Evolutionary conservation across 1,140 invertebrate species (phyloP).

Genomic region (Bicyclus anynana): DNA sequence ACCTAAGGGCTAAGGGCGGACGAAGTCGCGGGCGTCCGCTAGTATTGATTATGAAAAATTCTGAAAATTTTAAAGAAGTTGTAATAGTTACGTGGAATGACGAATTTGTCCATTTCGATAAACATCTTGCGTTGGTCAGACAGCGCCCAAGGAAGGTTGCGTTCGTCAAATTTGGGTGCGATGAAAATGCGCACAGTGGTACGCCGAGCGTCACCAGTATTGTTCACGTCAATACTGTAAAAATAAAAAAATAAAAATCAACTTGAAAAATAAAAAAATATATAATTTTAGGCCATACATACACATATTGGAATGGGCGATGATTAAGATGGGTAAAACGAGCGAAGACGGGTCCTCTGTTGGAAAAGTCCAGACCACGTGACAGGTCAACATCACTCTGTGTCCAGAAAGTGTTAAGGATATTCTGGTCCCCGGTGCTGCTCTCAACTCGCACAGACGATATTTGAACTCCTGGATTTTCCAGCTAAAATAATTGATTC

Average conservation of each 20-base stretch:
- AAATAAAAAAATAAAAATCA: not conserved
- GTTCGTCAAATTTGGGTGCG: slow-evolving; percentile 84
- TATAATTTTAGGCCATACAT: slow-evolving; percentile 45
- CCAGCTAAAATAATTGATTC: slow-evolving; percentile 39
- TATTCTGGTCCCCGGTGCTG: slow-evolving; percentile 50
- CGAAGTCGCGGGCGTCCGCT: too few relatives aligned
- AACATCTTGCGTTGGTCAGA: slow-evolving; percentile 84
- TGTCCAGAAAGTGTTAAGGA: slow-evolving; percentile 80
- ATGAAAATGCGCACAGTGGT: slow-evolving; percentile 88
- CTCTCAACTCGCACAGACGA: slow-evolving; percentile 48
- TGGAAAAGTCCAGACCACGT: slow-evolving; percentile 79
- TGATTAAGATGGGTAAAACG: slow-evolving; percentile 83
- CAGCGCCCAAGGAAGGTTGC: slow-evolving; percentile 81
- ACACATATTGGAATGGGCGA: slow-evolving; percentile 79
- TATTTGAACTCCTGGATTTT: slow-evolving; percentile 61
- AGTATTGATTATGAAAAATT: too few relatives aligned
- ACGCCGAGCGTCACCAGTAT: slow-evolving; percentile 69
- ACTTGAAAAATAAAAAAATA: not conserved
- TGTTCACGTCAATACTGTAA: slow-evolving; percentile 80
- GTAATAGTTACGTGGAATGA: slow-evolving; percentile 75
- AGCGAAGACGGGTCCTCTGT: slow-evolving; percentile 75
- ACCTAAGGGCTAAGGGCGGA: too few relatives aligned
- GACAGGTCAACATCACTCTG: slow-evolving; percentile 79
- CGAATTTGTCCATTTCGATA: slow-evolving; percentile 89
- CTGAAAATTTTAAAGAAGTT: too few relatives aligned